These are phyloP conservation scores for Dolichomitus sp. DNA, from an alignment of 2,888 invertebrate genomes.

Conservation along the genomic window DNA sequence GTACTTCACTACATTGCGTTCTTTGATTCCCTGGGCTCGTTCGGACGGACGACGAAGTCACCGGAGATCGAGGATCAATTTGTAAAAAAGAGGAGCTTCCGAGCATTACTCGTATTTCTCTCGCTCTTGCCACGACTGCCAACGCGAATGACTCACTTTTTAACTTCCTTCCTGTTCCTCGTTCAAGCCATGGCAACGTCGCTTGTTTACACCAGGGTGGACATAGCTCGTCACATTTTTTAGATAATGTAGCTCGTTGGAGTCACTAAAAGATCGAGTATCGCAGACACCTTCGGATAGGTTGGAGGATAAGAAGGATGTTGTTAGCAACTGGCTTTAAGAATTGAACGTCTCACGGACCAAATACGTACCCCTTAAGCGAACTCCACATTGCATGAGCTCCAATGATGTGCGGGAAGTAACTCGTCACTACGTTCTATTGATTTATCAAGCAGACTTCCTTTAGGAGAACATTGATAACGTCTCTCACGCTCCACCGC, in stretches of 20 bases:
- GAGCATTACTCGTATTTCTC: constrained; percentile 34
- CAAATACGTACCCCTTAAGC: not conserved
- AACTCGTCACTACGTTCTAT: not conserved
- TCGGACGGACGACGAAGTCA: constrained; percentile 26
- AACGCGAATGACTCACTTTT: constrained; percentile 20
- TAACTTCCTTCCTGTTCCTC: constrained; percentile 10
- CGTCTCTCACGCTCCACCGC: not conserved
- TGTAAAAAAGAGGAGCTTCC: constrained; percentile 42
- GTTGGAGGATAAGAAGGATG: not conserved
- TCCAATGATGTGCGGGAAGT: not conserved
- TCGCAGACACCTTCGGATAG: not conserved
- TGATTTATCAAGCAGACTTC: constrained; percentile 3
- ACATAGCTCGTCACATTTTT: constrained; percentile 21
- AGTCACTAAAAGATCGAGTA: not conserved
- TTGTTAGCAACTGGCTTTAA: not conserved
- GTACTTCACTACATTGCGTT: constrained; percentile 24
- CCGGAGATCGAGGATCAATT: constrained; percentile 48
- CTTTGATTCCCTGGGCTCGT: constrained; percentile 37
- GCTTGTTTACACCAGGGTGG: constrained; percentile 18
- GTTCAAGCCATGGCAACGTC: not conserved
- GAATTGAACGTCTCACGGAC: not conserved
- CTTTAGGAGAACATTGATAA: not conserved
- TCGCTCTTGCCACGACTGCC: constrained; percentile 24
- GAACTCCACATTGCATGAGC: not conserved
- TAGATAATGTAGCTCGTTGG: constrained; percentile 3